Evolutionary conservation across 1,140 invertebrate genomes (phyloP), one percentile per base, ranked within the genome.

Genomic region (Sweltsa coloradensis): DNA sequence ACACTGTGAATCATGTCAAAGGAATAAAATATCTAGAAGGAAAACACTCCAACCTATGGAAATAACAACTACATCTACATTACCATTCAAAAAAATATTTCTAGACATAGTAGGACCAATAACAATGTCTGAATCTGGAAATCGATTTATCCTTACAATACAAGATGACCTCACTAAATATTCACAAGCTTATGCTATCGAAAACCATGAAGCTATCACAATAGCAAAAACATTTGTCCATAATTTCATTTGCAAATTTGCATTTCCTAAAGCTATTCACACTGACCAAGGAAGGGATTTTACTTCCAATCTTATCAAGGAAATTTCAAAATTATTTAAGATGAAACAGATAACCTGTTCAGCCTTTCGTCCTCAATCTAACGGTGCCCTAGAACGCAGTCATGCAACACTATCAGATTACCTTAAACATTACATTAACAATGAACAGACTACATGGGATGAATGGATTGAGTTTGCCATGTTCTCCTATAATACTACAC

Each of bases 81-180:
- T 37, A 6, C 22, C 42, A 5, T 57, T 48, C 23, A 50, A 56
- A 4, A 52, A 50, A 19, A 19, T 37, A 36, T 34, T 25, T 25
- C 19, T 62, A 11, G 60, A 64, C 36, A 55, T 63, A 0, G 55
- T 62, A 2, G 60, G 61, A 3, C 59, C 56, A 1, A 31, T 61
- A 25, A 51, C 54, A 2, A 18, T 47, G 37, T 54, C 54, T 0
- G 24, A 49, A 11, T n/a, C 24, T 2, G 55, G 56, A 3, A 59
- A 60, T 41, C 57, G 56, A 47, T 61, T 51, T 47, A 54, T 63
- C 24, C 26, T 64, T 3, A 60, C 60, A 2, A 40, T 58, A 24
- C 57, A 62, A 44, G 57, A 60, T 44, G 41, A 55, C 14, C 31
- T 65, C 14, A 55, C 57, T 0, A 63, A 62, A 53, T 63, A 52